phyloP scores from a whole-genome alignment of 2,888 invertebrate species.

The Dilophus febrilis region DNA sequence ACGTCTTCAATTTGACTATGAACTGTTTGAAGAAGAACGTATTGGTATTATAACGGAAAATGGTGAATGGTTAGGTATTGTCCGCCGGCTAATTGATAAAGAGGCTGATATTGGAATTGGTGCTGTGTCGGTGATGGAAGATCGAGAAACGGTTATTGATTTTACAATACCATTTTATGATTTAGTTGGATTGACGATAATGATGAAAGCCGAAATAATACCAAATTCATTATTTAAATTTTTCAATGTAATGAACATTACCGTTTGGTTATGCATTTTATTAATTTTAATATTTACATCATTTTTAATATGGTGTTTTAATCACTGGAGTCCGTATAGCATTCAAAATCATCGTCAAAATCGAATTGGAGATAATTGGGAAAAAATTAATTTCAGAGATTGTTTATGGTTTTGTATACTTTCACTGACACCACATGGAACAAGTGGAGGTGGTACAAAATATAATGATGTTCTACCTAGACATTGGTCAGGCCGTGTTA shows the following conservation, averaged over 20 bases:
- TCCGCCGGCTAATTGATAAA: conserved; percentile 65
- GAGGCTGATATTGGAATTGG: conserved; percentile 87
- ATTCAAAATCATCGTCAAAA: conserved; percentile 88
- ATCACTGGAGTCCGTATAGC: conserved; percentile 93
- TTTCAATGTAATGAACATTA: conserved; percentile 84
- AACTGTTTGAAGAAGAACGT: conserved; percentile 64
- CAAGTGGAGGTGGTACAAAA: too few species aligned
- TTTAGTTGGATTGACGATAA: conserved; percentile 88
- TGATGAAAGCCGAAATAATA: conserved; percentile 80
- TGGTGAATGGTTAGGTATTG: conserved; percentile 71
- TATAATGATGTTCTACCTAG: conserved; percentile 85
- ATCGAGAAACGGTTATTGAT: conserved; percentile 90
- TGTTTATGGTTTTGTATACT: conserved; percentile 99
- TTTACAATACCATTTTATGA: conserved; percentile 98
- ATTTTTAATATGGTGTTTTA: conserved; percentile 89
- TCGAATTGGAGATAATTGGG: conserved; percentile 83
- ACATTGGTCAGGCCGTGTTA: conserved; percentile 82
- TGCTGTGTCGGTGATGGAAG: conserved; percentile 93
- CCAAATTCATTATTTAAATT: conserved; percentile 92
- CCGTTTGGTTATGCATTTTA: conserved; percentile 92
- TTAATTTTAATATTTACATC: conserved; percentile 91
- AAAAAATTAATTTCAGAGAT: conserved; percentile 89
- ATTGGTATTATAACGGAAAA: conserved; percentile 79
- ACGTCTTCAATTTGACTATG: conserved; percentile 78
- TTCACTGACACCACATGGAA: conserved; percentile 80